Percentiles rank a stretch among this genome's conserved stretches.
phyloP scores from a whole-genome alignment of 2,888 invertebrate species.

The Osedax frankpressi region DNA sequence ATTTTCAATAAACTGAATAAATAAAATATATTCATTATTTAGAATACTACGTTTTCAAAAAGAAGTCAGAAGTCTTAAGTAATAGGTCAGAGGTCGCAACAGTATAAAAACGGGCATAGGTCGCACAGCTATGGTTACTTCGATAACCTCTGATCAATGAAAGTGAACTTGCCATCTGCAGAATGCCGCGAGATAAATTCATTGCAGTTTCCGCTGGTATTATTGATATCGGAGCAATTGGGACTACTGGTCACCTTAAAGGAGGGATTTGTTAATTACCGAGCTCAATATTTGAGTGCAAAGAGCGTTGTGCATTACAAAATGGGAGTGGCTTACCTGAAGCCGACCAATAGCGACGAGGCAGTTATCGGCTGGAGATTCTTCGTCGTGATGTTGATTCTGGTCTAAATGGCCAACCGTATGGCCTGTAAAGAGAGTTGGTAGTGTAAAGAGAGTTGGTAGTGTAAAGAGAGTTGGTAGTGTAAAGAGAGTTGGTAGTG shows the following conservation, averaged over 20 bases:
- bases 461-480: no score
- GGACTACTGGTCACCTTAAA: constrained; percentile 82
- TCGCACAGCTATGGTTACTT: no score
- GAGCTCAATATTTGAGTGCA: neutral
- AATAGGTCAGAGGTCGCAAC: no score
- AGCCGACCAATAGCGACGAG: constrained; percentile 93
- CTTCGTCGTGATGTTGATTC: constrained; percentile 54
- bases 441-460: no score
- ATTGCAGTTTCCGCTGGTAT: constrained; percentile 36
- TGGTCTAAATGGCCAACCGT: neutral
- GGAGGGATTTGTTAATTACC: no score
- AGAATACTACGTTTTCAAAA: no score
- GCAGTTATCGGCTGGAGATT: constrained; percentile 72
- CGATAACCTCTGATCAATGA: constrained; percentile 74
- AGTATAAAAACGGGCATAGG: no score
- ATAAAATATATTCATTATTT: no score
- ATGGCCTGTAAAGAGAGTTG: no score
- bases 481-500: no score
- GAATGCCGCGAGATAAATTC: constrained; percentile 96
- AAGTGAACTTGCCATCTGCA: constrained; percentile 92
- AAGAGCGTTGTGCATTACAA: neutral
- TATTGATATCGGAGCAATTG: constrained; percentile 74
- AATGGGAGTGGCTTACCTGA: constrained; percentile 50
- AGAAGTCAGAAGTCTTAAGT: no score
- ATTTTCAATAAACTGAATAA: no score